These are phyloP conservation scores for Percina caprodes DNA, from an alignment of 2,113 vertebrate species.

Conservation along the genomic window DNA sequence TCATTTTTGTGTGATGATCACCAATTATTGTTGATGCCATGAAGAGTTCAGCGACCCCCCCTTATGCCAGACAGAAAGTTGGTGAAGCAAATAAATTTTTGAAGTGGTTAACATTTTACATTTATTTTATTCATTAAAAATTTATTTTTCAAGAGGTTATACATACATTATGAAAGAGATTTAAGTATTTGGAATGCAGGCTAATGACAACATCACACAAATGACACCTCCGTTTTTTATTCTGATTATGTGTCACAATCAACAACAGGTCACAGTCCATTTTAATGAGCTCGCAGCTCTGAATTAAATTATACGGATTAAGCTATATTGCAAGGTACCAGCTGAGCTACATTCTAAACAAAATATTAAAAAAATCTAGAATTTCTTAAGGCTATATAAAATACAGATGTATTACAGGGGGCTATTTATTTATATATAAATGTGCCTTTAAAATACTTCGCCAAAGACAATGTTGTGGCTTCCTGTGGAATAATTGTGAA, in stretches of 20 bases:
- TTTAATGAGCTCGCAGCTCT: constrained; percentile 43
- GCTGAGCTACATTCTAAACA: constrained; percentile 39
- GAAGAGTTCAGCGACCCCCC: constrained; percentile 28
- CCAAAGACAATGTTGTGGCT: background rate
- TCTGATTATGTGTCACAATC: constrained; percentile 28
- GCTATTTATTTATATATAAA: background rate
- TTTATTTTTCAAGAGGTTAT: constrained; percentile 11
- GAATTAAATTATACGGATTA: constrained; percentile 18
- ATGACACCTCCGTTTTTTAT: constrained; percentile 31
- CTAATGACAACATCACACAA: constrained; percentile 38
- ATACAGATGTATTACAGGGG: background rate
- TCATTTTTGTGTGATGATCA: constrained; percentile 58
- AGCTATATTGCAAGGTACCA: constrained; percentile 18
- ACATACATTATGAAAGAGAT: background rate
- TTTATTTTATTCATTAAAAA: constrained; percentile 66
- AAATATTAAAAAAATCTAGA: constrained; percentile 1
- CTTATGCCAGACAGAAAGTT: constrained; percentile 21
- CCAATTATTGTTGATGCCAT: constrained; percentile 44
- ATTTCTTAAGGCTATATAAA: constrained; percentile 7
- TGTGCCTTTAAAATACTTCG: constrained; percentile 20
- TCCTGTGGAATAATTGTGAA: background rate
- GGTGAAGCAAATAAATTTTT: constrained; percentile 34
- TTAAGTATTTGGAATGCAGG: background rate
- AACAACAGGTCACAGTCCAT: constrained; percentile 39
- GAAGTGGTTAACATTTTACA: constrained; percentile 59